phyloP scores from a whole-genome alignment of 2,888 invertebrate species.

The Ennomos quercinarius region DNA sequence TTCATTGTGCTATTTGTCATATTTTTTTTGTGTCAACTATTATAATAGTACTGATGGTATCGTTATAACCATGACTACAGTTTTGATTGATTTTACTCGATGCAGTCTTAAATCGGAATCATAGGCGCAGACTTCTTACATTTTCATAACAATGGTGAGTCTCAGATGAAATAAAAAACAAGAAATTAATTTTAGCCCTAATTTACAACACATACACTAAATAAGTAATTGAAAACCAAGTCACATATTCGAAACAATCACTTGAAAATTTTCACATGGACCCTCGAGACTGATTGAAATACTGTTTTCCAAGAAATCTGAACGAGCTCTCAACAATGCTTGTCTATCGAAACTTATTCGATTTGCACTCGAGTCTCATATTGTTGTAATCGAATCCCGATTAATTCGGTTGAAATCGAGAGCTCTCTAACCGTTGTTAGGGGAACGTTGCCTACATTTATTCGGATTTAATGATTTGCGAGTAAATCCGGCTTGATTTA shows the following conservation, averaged over 20 bases:
- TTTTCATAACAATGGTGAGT: no score
- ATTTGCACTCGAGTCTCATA: slow-evolving; percentile 48
- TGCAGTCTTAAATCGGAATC: no score
- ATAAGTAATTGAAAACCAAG: no score
- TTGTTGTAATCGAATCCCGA: slow-evolving; percentile 38
- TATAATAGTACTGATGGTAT: no score
- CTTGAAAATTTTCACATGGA: neutral
- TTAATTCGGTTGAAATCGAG: slow-evolving; percentile 37
- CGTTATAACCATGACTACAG: no score
- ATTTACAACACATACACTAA: no score
- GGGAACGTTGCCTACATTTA: slow-evolving; percentile 31
- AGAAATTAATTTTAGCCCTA: no score
- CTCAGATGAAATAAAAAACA: no score
- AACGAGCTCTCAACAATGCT: slow-evolving; percentile 32
- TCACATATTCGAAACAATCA: neutral
- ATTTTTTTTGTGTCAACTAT: no score
- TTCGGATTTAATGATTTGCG: slow-evolving; percentile 37
- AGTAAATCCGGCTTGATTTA: slow-evolving; percentile 20
- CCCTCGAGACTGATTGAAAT: slow-evolving; percentile 11
- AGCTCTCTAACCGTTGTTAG: slow-evolving; percentile 31
- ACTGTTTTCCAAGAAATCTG: slow-evolving; percentile 25
- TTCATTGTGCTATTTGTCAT: no score
- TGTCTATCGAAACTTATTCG: slow-evolving; percentile 51
- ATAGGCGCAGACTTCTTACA: no score
- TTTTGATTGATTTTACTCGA: no score